phyloP scores from a whole-genome alignment of 2,113 vertebrate genomes.

The Salvelinus namaycush region DNA sequence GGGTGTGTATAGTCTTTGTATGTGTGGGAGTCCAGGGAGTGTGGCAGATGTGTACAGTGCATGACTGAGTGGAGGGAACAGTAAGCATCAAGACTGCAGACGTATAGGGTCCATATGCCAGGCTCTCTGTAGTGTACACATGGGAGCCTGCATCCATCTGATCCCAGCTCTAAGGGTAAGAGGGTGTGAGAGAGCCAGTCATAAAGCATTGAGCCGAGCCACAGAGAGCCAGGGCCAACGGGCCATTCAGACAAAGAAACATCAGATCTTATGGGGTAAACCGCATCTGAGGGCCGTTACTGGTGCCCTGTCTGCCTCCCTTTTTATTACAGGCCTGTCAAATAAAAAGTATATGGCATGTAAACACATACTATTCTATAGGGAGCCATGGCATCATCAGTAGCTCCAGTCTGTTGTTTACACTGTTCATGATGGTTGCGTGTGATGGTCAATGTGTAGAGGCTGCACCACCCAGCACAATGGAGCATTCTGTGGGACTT shows the following conservation, averaged over 20 bases:
- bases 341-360: slow-evolving; percentile 19
- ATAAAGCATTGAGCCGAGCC: neutral
- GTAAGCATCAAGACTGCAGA: slow-evolving; percentile 34
- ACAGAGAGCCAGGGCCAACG: neutral
- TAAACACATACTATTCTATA: slow-evolving; percentile 33
- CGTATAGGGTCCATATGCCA: slow-evolving; percentile 22
- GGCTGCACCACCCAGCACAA: slow-evolving; percentile 52
- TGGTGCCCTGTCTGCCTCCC: neutral
- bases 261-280: neutral
- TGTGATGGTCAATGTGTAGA: slow-evolving; percentile 59
- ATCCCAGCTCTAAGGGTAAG: neutral
- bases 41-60: slow-evolving; percentile 23
- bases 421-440: slow-evolving; percentile 21
- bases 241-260: neutral
- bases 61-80: slow-evolving; percentile 37
- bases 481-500: slow-evolving; percentile 49
- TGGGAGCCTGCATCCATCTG: slow-evolving; percentile 32
- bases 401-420: neutral
- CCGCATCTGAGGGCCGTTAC: neutral
- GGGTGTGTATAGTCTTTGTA: neutral
- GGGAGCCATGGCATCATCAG: neutral
- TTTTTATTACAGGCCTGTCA: slow-evolving; percentile 55
- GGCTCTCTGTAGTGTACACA: slow-evolving; percentile 27
- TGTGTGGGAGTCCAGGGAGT: neutral
- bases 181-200: neutral